Evolutionary conservation across 2,888 invertebrate genomes (phyloP), one percentile per base, ranked within the genome.

Genomic region (Iselma pallidipennis): DNA sequence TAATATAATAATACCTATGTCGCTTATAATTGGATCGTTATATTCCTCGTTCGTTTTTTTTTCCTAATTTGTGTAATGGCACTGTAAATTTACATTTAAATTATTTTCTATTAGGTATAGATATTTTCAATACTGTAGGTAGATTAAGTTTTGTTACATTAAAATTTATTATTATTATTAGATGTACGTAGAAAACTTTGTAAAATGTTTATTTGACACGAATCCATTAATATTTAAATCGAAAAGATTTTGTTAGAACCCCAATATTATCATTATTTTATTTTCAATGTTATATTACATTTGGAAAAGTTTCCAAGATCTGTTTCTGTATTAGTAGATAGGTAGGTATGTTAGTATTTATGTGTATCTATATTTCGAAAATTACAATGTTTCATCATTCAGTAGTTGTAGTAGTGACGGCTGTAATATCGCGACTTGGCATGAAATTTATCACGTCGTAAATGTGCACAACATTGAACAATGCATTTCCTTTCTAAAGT

Each of bases 151-250:
- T n/a, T n/a, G n/a, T n/a, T n/a, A n/a, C n/a, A n/a, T n/a, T n/a
- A n/a, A n/a, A n/a, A n/a, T n/a, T n/a, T n/a, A n/a, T n/a, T n/a
- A n/a, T n/a, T n/a, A n/a, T n/a, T n/a, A n/a, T n/a, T n/a, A n/a
- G n/a, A n/a, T n/a, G n/a, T n/a, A n/a, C n/a, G n/a, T n/a, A n/a
- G n/a, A n/a, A 19, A 21, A 45, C 4, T 56, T 61, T 50, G 28
- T 52, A 37, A 50, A 61, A 61, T 61, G 61, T 49, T 61, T 57
- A 61, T 61, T 57, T 53, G 61, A 53, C 57, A 57, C 61, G 61
- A 61, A 61, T 49, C 33, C 51, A 56, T 60, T 33, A 50, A 48
- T 55, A 60, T 60, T 52, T 52, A 26, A 60, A 56, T 26, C 31
- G 52, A 56, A 31, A 58, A 48, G 16, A 21, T 12, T 26, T 29